Evolutionary conservation across 2,888 invertebrate species (phyloP).

Genomic region (Liopterus haemorrhoidalis): DNA sequence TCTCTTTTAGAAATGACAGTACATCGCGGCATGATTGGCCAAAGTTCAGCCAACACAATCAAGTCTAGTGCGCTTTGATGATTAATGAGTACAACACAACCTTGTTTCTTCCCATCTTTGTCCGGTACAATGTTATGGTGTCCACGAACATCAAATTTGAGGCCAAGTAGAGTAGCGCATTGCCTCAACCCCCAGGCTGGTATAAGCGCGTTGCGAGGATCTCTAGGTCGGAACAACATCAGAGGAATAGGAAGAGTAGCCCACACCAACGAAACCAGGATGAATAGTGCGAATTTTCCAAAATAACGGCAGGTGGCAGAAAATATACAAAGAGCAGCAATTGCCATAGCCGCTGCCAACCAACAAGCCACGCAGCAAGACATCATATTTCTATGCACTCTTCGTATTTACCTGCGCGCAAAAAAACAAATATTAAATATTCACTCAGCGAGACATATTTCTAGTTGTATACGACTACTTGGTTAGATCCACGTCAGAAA

Average conservation of each 20-base stretch:
- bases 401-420: no score
- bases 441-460: no score
- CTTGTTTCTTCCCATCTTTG: constrained; percentile 64
- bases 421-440: no score
- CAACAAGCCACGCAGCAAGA: no score
- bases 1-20: constrained; percentile 81
- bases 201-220: constrained; percentile 68
- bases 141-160: constrained; percentile 68
- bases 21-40: constrained; percentile 75
- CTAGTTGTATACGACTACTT: no score
- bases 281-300: constrained; percentile 62
- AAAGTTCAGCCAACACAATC: constrained; percentile 68
- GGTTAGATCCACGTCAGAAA: no score
- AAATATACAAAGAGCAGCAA: no score
- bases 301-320: no score
- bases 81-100: constrained; percentile 77
- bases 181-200: constrained; percentile 61
- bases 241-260: constrained; percentile 66
- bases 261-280: constrained; percentile 54
- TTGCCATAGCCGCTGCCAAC: no score
- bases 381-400: no score
- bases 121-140: constrained; percentile 69
- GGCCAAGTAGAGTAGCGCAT: constrained; percentile 53
- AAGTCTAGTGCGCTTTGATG: constrained; percentile 86
- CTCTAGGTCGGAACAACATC: constrained; percentile 66